A percentile compares a stretch with the other conserved stretches of the same genome.
Evolutionary conservation across 2,797 vertebrate species (phyloP).

Genomic region (Otolemur crassicaudatus): DNA sequence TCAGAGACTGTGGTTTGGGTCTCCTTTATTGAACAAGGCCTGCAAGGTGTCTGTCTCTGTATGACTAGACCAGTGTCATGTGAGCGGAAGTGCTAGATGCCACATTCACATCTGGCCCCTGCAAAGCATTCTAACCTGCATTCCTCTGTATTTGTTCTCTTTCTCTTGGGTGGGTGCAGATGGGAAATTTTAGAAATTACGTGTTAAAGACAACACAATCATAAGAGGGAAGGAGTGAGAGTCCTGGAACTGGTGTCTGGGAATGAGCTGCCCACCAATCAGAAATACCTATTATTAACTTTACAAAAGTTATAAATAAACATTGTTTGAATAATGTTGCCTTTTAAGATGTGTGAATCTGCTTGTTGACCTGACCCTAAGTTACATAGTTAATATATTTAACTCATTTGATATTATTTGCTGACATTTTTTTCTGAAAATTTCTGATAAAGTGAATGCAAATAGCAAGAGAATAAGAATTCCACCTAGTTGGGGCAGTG

Average conservation of each 20-base stretch:
- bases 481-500: background rate
- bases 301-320: slow-evolving; percentile 29
- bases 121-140: background rate
- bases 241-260: background rate
- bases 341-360: background rate
- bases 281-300: background rate
- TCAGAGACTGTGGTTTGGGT: too few relatives aligned
- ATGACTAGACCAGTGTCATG: too few relatives aligned
- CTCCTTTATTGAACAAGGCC: too few relatives aligned
- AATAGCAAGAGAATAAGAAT: background rate
- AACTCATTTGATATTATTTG: slow-evolving; percentile 10
- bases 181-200: background rate
- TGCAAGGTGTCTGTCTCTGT: too few relatives aligned
- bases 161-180: background rate
- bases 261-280: background rate
- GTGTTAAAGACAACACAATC: background rate
- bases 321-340: background rate
- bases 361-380: background rate
- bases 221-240: background rate
- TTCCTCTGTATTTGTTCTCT: background rate
- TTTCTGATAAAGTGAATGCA: background rate
- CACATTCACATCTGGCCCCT: background rate
- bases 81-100: background rate
- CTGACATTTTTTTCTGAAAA: background rate
- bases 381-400: background rate